phyloP scores from a whole-genome alignment of 2,888 invertebrate species.

The Pachydiplax longipennis region DNA sequence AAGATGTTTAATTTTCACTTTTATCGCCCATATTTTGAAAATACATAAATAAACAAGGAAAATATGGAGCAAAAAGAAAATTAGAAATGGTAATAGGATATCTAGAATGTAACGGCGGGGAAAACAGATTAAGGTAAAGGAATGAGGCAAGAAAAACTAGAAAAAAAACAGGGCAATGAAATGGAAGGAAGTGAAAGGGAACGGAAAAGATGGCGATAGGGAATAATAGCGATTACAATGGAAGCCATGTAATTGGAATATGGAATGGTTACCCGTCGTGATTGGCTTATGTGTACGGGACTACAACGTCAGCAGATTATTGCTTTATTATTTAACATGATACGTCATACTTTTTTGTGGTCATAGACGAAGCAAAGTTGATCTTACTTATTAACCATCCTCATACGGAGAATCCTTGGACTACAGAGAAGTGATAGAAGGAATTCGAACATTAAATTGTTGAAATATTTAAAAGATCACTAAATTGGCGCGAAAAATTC shows the following conservation, averaged over 20 bases:
- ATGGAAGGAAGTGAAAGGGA: not conserved
- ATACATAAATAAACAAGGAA: too few relatives aligned
- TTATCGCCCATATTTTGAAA: too few relatives aligned
- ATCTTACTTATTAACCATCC: not conserved
- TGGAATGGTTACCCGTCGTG: not conserved
- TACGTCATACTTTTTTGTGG: not conserved
- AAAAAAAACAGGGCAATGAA: not conserved
- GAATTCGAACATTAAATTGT: not conserved
- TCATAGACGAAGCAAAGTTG: not conserved
- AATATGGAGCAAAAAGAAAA: not conserved
- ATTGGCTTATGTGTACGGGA: not conserved
- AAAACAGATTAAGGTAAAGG: not conserved
- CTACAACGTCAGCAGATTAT: not conserved
- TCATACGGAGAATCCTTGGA: not conserved
- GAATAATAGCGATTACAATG: not conserved
- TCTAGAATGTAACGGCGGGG: not conserved
- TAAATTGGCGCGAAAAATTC: too few relatives aligned
- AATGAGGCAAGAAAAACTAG: not conserved
- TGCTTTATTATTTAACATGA: not conserved
- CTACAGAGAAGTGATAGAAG: not conserved
- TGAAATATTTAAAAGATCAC: not conserved
- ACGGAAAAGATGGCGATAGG: not conserved
- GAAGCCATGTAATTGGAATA: conserved; percentile 1
- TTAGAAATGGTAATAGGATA: not conserved
- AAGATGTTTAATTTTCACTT: too few relatives aligned